Conservation (phyloP, 2,888 invertebrate species). For the Lithodes maja region DNA sequence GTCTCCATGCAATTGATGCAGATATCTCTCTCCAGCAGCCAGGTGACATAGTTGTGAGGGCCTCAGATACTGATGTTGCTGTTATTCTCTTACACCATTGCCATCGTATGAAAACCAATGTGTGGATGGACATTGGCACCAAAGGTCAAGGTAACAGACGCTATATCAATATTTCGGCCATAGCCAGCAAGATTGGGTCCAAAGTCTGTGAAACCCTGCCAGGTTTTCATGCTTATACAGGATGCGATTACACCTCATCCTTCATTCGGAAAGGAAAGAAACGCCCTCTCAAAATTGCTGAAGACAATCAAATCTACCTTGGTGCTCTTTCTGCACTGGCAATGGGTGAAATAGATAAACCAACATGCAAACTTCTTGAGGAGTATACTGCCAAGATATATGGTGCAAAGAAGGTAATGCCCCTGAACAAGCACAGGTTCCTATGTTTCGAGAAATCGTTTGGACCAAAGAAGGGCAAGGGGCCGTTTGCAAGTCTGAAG, state of each 20-base stretch:
- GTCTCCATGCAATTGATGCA: slow-evolving; percentile 19
- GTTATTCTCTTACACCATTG: slow-evolving; percentile 11
- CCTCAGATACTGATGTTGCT: slow-evolving; percentile 14
- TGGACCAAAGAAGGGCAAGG: no score
- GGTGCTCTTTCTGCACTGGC: no score
- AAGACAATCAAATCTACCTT: no score
- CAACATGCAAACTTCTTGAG: no score
- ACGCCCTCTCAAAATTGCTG: no score
- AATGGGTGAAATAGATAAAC: no score
- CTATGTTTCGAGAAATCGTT: no score
- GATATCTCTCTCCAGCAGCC: background rate
- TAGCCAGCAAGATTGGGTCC: no score
- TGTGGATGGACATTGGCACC: slow-evolving; percentile 22
- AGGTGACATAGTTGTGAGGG: slow-evolving; percentile 21
- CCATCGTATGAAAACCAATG: slow-evolving; percentile 7
- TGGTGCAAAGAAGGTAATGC: no score
- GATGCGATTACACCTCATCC: slow-evolving; percentile 4
- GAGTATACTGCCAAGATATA: no score
- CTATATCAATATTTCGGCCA: slow-evolving; percentile 3
- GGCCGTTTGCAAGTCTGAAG: no score
- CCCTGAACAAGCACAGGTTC: no score
- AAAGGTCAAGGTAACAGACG: slow-evolving; percentile 7
- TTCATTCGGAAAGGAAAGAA: slow-evolving; percentile 8
- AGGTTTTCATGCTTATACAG: background rate
- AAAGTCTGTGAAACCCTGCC: background rate